These are phyloP conservation scores for Venustaconcha ellipsiformis DNA, from an alignment of 1,140 invertebrate genomes.

Conservation along the genomic window DNA sequence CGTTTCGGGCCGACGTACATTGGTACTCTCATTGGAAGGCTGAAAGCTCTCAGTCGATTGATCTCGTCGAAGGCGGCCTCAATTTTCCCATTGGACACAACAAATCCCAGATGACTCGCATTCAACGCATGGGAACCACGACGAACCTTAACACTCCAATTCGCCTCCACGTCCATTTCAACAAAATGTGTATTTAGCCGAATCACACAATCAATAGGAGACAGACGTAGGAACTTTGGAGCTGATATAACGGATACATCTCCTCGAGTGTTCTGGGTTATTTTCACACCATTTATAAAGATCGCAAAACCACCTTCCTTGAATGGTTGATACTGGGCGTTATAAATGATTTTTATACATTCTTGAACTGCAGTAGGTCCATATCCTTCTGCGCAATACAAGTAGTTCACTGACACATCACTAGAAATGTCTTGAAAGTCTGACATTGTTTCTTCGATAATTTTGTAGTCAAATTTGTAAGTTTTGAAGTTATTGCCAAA, in stretches of 20 bases:
- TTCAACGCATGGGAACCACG: slow-evolving; percentile 12
- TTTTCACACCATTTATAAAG: slow-evolving; percentile 16
- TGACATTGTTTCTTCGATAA: background rate
- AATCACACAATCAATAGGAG: slow-evolving; percentile 6
- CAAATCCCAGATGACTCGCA: slow-evolving; percentile 20
- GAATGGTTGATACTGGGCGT: slow-evolving; percentile 8
- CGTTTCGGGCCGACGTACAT: background rate
- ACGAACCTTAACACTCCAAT: slow-evolving; percentile 19
- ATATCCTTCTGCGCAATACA: background rate
- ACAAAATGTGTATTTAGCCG: slow-evolving; percentile 15
- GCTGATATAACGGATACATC: slow-evolving; percentile 17
- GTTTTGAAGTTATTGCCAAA: slow-evolving; percentile 14
- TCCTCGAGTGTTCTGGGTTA: slow-evolving; percentile 6
- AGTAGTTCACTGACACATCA: slow-evolving; percentile 8
- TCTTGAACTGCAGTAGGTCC: background rate
- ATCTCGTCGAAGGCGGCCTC: slow-evolving; percentile 11
- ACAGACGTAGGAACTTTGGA: slow-evolving; percentile 17
- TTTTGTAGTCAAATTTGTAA: slow-evolving; percentile 19
- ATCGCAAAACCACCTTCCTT: slow-evolving; percentile 2
- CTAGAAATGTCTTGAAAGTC: slow-evolving; percentile 5
- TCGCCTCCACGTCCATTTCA: slow-evolving; percentile 17
- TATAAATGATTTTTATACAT: slow-evolving; percentile 2
- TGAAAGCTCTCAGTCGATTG: slow-evolving; percentile 10
- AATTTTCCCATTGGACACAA: slow-evolving; percentile 19
- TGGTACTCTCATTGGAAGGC: background rate